phyloP scores from a whole-genome alignment of 2,888 invertebrate genomes.

The Diabrotica balteata region DNA sequence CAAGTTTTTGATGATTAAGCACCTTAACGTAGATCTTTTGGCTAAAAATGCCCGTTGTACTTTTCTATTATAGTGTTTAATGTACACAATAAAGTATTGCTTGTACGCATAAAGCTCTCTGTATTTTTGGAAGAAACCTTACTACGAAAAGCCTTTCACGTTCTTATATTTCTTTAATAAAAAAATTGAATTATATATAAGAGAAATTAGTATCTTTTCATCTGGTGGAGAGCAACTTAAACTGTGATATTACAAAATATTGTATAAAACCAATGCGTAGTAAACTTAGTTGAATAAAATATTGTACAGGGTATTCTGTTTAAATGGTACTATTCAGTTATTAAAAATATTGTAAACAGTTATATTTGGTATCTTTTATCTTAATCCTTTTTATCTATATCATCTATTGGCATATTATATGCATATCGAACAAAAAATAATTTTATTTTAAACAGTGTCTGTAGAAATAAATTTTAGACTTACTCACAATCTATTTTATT shows the following conservation, averaged over 20 bases:
- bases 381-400: too few relatives aligned
- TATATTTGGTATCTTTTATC: too few relatives aligned
- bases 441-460: too few relatives aligned
- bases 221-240: conserved; percentile 36
- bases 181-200: conserved; percentile 1
- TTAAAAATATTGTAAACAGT: too few relatives aligned
- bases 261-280: conserved; percentile 43
- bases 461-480: too few relatives aligned
- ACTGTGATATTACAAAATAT: conserved; percentile 47
- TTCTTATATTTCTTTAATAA: neutral
- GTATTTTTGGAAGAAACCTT: conserved; percentile 18
- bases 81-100: conserved; percentile 14
- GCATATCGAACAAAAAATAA: too few relatives aligned
- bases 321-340: too few relatives aligned
- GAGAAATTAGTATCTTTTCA: conserved; percentile 2
- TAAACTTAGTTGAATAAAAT: conserved; percentile 44
- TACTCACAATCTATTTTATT: too few relatives aligned
- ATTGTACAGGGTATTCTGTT: conserved; percentile 16
- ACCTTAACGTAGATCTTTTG: conserved; percentile 18
- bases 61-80: conserved; percentile 17
- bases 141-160: conserved; percentile 19
- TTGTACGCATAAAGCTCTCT: conserved; percentile 25
- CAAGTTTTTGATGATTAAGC: neutral
- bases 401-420: too few relatives aligned
- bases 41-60: conserved; percentile 14